These are phyloP conservation scores for Dynastes tityus DNA, from an alignment of 2,888 invertebrate genomes.

Conservation along the genomic window DNA sequence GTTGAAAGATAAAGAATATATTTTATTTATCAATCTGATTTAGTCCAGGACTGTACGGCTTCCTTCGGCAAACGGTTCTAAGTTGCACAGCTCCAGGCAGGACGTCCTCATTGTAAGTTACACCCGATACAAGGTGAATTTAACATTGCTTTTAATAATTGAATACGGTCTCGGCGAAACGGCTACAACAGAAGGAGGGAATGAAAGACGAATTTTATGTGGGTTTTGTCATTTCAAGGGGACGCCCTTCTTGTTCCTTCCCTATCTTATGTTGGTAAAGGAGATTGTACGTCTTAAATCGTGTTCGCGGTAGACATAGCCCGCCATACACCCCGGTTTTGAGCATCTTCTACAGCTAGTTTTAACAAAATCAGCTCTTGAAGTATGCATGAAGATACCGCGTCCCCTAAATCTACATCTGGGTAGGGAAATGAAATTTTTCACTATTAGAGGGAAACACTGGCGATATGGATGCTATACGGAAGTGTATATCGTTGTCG, in stretches of 20 bases:
- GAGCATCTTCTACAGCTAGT: neutral
- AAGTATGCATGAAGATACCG: slow-evolving; percentile 15
- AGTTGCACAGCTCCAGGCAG: neutral
- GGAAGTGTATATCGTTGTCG: too few relatives aligned
- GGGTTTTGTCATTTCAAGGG: slow-evolving; percentile 13
- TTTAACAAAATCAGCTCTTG: slow-evolving; percentile 18
- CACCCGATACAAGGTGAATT: slow-evolving; percentile 8
- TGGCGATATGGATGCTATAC: too few relatives aligned
- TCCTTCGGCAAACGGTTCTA: too few relatives aligned
- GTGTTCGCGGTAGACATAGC: neutral
- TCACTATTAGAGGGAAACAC: neutral
- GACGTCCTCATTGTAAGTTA: slow-evolving; percentile 21
- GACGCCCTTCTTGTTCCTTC: neutral
- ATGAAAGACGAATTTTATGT: slow-evolving; percentile 5
- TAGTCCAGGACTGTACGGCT: too few relatives aligned
- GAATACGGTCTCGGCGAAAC: slow-evolving; percentile 1
- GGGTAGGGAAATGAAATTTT: neutral
- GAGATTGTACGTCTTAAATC: neutral
- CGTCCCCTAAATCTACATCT: neutral
- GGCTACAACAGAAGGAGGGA: neutral
- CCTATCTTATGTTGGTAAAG: too few relatives aligned
- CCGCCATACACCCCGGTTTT: neutral
- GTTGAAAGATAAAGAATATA: too few relatives aligned
- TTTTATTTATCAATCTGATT: too few relatives aligned
- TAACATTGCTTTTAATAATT: slow-evolving; percentile 29